phyloP scores from a whole-genome alignment of 2,113 vertebrate species.

The Neomonachus schauinslandi region DNA sequence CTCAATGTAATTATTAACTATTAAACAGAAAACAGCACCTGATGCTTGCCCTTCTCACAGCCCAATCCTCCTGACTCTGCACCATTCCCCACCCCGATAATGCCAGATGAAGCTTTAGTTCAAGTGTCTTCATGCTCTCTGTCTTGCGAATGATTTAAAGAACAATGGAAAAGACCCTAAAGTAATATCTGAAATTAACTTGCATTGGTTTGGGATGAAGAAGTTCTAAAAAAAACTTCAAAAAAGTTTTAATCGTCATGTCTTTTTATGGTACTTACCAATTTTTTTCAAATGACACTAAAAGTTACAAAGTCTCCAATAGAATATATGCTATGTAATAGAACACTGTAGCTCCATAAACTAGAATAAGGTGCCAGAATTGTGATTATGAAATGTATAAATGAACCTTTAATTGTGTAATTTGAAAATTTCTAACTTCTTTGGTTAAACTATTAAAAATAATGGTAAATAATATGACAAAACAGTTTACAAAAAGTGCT shows the following conservation, averaged over 20 bases:
- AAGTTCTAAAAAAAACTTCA: background rate
- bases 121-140: background rate
- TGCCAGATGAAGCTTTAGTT: background rate
- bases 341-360: background rate
- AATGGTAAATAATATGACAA: background rate
- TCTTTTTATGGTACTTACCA: background rate
- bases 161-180: background rate
- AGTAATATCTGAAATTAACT: background rate
- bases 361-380: background rate
- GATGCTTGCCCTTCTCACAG: background rate
- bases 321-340: background rate
- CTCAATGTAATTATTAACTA: slow-evolving; percentile 64
- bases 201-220: background rate
- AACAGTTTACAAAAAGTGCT: background rate
- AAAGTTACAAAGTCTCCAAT: background rate
- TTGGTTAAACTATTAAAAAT: slow-evolving; percentile 5
- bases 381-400: background rate
- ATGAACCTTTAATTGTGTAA: background rate
- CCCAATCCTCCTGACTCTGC: background rate
- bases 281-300: background rate
- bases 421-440: background rate
- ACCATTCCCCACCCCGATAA: background rate
- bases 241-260: background rate
- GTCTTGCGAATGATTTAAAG: background rate
- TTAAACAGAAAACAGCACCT: slow-evolving; percentile 54